These are phyloP conservation scores for Rhagoletis zephyria DNA, from an alignment of 1,140 invertebrate species.

Conservation along the genomic window DNA sequence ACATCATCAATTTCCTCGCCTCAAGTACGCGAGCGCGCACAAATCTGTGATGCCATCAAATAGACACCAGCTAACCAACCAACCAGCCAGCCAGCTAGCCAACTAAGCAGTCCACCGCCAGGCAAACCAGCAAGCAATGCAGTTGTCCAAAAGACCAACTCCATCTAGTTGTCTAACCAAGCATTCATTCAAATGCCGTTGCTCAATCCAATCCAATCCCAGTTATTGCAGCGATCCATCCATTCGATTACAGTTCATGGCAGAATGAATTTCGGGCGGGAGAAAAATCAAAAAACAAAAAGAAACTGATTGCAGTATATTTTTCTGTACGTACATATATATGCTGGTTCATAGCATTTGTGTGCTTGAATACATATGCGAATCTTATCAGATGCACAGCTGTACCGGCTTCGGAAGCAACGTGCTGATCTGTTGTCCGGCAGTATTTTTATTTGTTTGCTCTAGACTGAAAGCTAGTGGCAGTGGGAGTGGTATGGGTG, in stretches of 20 bases:
- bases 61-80: background rate
- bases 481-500: background rate
- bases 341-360: background rate
- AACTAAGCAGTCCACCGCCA: background rate
- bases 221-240: conserved; percentile 35
- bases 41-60: conserved; percentile 20
- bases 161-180: conserved; percentile 3
- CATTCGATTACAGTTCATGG: conserved; percentile 49
- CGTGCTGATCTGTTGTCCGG: conserved; percentile 30
- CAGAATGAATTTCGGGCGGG: conserved; percentile 22
- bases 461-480: background rate
- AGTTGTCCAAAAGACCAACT: conserved; percentile 20
- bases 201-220: conserved; percentile 17
- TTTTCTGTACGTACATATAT: background rate
- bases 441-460: background rate
- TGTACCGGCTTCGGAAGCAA: background rate
- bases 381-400: conserved; percentile 36
- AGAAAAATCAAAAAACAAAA: background rate
- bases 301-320: background rate
- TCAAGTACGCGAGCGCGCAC: conserved; percentile 58
- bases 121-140: background rate
- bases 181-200: conserved; percentile 14
- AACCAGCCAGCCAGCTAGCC: background rate
- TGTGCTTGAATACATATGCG: background rate
- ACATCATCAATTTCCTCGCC: conserved; percentile 72